Percentiles rank a stretch among this genome's conserved stretches.
phyloP scores from a whole-genome alignment of 2,113 vertebrate species.

The Zosterops hypoxanthus region DNA sequence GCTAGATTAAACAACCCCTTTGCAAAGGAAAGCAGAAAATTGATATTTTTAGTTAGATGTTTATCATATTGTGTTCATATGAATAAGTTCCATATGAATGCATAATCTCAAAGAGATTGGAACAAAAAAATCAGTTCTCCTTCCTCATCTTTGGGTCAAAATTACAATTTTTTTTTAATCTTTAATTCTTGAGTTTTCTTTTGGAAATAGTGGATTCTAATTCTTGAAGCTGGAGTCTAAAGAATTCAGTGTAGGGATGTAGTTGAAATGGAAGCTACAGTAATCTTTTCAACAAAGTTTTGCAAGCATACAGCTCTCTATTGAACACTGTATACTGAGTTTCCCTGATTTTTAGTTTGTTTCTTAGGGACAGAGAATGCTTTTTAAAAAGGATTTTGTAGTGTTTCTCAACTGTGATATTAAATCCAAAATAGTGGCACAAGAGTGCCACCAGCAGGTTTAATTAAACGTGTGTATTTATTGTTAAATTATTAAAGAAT shows the following conservation, averaged over 20 bases:
- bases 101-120: background rate
- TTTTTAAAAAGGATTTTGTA: background rate
- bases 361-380: background rate
- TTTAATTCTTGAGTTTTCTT: background rate
- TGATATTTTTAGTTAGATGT: background rate
- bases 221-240: background rate
- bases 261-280: background rate
- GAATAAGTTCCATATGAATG: background rate
- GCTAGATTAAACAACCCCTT: background rate
- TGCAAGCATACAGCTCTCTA: background rate
- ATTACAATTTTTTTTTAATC: background rate
- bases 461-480: background rate
- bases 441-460: constrained; percentile 63
- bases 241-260: background rate
- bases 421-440: background rate
- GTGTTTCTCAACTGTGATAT: background rate
- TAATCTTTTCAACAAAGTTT: background rate
- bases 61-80: background rate
- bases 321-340: background rate
- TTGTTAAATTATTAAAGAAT: background rate
- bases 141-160: background rate
- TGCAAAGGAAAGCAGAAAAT: background rate
- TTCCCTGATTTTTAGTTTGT: background rate
- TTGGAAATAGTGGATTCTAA: background rate
- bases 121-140: background rate